A percentile compares a stretch with the other conserved stretches of the same genome.
Evolutionary conservation across 2,888 invertebrate genomes (phyloP).

Genomic region (Macrosoma leucophasiata): DNA sequence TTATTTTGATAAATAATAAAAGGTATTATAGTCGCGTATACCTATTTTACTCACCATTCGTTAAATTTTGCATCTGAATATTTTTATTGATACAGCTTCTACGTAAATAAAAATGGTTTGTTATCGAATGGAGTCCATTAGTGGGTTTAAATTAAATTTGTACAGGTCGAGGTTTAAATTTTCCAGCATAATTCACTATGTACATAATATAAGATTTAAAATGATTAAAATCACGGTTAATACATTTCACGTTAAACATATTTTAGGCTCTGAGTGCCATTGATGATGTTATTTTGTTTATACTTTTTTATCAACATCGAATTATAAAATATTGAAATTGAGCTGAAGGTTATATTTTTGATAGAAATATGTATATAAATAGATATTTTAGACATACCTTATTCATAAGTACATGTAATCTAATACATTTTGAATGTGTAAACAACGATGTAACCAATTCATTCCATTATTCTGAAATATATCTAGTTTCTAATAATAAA

Average conservation of each 20-base stretch:
- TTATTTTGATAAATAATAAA: too few species aligned
- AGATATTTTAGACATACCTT: constrained; percentile 23
- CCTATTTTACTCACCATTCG: too few species aligned
- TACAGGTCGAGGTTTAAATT: too few species aligned
- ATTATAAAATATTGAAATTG: constrained; percentile 30
- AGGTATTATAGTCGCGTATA: too few species aligned
- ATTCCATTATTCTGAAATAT: constrained; percentile 32
- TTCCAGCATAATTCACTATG: too few species aligned
- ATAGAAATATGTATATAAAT: constrained; percentile 26
- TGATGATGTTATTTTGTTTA: constrained; percentile 52
- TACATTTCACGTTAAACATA: constrained; percentile 36
- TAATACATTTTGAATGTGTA: constrained; percentile 28
- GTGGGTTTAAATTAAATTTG: too few species aligned
- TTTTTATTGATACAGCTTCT: too few species aligned
- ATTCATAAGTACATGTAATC: constrained; percentile 25
- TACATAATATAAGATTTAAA: too few species aligned
- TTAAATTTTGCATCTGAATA: too few species aligned
- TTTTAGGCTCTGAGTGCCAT: constrained; percentile 72
- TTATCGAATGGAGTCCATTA: too few species aligned
- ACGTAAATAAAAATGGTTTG: too few species aligned
- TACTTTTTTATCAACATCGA: constrained; percentile 32
- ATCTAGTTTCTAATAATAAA: background rate
- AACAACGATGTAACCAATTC: constrained; percentile 43
- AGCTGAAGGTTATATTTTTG: constrained; percentile 13
- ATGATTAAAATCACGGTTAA: constrained; percentile 15